These are phyloP conservation scores for Danaus chrysippus DNA, from an alignment of 2,888 invertebrate species.

Conservation along the genomic window DNA sequence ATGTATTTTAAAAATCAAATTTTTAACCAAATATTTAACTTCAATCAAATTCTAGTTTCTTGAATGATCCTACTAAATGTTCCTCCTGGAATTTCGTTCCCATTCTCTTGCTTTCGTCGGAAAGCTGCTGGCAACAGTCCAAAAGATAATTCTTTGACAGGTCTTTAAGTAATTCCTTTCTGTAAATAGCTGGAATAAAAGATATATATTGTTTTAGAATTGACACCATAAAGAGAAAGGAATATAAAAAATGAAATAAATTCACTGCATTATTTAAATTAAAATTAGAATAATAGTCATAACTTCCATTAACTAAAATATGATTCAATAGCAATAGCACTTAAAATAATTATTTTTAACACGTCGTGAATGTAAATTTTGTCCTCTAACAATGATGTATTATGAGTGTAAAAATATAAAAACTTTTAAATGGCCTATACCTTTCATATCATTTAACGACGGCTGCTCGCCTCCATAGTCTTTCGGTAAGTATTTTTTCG, in stretches of 20 bases:
- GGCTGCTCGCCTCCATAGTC: conserved; percentile 60
- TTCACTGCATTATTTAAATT: too few species aligned
- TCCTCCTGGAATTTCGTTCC: conserved; percentile 51
- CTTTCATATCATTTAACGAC: conserved; percentile 52
- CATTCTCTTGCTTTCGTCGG: conserved; percentile 56
- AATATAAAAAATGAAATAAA: background rate
- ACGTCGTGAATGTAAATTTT: too few species aligned
- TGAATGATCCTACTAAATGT: conserved; percentile 57
- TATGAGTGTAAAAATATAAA: too few species aligned
- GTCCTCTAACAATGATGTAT: too few species aligned
- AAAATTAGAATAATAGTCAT: too few species aligned
- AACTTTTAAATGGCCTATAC: conserved; percentile 34
- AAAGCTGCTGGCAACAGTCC: conserved; percentile 50
- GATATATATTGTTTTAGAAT: background rate
- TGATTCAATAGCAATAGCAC: too few species aligned
- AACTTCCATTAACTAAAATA: too few species aligned
- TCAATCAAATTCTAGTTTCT: conserved; percentile 62
- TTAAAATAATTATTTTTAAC: too few species aligned
- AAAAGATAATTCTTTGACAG: conserved; percentile 48
- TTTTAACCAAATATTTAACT: background rate
- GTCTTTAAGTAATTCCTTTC: conserved; percentile 51
- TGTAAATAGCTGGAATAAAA: conserved; percentile 50
- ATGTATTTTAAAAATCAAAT: background rate
- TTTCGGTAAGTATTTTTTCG: conserved; percentile 53
- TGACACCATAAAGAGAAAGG: background rate